Conservation (phyloP, 2,888 invertebrate species). For the Lagria hirta region DNA sequence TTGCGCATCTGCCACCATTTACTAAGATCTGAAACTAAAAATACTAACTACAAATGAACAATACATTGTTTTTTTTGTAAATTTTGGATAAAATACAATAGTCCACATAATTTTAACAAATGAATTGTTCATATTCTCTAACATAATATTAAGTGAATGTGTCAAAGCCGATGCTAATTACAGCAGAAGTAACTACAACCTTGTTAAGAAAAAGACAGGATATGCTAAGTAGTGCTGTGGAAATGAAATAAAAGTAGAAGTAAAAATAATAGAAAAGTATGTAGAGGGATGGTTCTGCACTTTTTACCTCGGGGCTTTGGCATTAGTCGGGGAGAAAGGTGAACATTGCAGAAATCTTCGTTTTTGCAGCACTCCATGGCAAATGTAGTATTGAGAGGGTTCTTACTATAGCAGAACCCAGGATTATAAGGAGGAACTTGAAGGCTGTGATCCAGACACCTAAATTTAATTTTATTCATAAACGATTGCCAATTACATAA, state of each 20-base stretch:
- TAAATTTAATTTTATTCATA: conserved; percentile 61
- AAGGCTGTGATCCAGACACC: conserved; percentile 75
- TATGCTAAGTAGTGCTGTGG: conserved; percentile 28
- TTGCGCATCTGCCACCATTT: conserved; percentile 33
- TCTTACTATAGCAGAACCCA: conserved; percentile 77
- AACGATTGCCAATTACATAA: conserved; percentile 52
- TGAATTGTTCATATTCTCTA: conserved; percentile 2
- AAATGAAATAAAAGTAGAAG: conserved; percentile 16
- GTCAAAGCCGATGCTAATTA: conserved; percentile 13
- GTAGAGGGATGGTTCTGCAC: conserved; percentile 24
- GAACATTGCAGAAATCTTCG: conserved; percentile 72
- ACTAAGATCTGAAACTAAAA: conserved; percentile 22
- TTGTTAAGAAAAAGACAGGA: conserved; percentile 21
- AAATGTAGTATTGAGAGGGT: conserved; percentile 73
- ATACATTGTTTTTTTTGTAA: neutral
- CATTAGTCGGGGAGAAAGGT: conserved; percentile 69
- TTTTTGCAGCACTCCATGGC: conserved; percentile 81
- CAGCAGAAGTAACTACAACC: conserved; percentile 19
- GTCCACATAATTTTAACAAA: neutral
- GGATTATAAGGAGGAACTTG: conserved; percentile 78
- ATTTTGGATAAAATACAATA: neutral
- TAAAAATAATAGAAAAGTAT: conserved; percentile 32
- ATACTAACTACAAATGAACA: conserved; percentile 3
- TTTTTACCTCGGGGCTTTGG: conserved; percentile 68
- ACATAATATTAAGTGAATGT: conserved; percentile 6